Evolutionary conservation across 2,113 vertebrate species (phyloP), one percentile per base, ranked within the genome.

Genomic region (Tetrao urogallus): DNA sequence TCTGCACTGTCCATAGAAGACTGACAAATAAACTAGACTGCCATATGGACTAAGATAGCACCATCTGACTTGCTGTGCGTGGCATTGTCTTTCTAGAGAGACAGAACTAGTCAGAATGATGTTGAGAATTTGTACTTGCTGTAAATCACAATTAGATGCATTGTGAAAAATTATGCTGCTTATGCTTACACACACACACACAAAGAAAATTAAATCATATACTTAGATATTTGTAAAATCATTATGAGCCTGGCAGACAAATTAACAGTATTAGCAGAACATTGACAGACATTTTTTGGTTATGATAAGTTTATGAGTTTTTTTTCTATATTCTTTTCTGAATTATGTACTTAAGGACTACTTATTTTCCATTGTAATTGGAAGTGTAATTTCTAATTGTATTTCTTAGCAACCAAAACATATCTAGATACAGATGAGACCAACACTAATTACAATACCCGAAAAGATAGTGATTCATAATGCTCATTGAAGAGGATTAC

Each of bases 391-490:
- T 80, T 89, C 54, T 88, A 63, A 90, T 77, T 58, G 9, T 79
- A 80, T 88, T 86, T 21, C 80, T 74, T 86, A 94, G 67, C 85
- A 94, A 77, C 45, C 14, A 83, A 88, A 93, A 81, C 40, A 66
- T 71, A 82, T 54, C 45, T 66, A 77, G 76, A 64, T 17, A 52
- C 10, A 72, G 70, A 67, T 43, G 36, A 58, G 7, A 48, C 6
- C 5, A 74, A 19, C 2, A 11, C 3, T 95, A 65, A 82, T 6
- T 5, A 21, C 36, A 79, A 12, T 16, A 58, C 73, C 40, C 13
- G 90, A 77, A 82, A 73, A 48, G 45, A 32, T 56, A 83, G 11
- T 45, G 24, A 82, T 54, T 92, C 50, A 69, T 25, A 70, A 4
- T 67, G n/a, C 58, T 80, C 12, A 50, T 6, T 70, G 38, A 42